Evolutionary conservation across 1,140 invertebrate genomes (phyloP).

Genomic region (Colletes gigas): DNA sequence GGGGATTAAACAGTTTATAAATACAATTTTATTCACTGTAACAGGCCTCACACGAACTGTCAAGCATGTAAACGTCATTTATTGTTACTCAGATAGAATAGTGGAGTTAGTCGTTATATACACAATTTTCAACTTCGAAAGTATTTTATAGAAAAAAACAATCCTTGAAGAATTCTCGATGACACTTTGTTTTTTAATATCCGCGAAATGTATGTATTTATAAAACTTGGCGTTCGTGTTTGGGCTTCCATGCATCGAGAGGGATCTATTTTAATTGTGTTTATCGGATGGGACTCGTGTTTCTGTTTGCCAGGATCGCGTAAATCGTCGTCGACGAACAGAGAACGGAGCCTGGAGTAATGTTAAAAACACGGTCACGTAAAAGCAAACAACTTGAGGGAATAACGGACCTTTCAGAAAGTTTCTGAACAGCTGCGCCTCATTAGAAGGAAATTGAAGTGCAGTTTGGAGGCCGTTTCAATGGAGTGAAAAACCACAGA

Average conservation of each 20-base stretch:
- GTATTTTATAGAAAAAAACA: no score
- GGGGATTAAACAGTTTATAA: no score
- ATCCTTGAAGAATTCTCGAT: no score
- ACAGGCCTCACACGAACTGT: no score
- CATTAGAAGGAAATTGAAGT: slow-evolving; percentile 35
- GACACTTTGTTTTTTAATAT: no score
- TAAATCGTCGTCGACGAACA: slow-evolving; percentile 2
- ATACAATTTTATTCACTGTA: no score
- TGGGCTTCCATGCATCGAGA: neutral
- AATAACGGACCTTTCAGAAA: neutral
- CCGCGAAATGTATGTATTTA: no score
- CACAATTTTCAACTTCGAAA: no score
- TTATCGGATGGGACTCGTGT: neutral
- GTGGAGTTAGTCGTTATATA: no score
- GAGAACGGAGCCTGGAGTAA: neutral
- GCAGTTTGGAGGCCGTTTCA: neutral
- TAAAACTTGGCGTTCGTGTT: neutral
- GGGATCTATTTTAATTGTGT: slow-evolving; percentile 7
- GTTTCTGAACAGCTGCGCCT: slow-evolving; percentile 29
- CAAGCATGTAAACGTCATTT: no score
- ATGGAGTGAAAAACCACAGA: slow-evolving; percentile 18
- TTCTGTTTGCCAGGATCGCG: neutral
- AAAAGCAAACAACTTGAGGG: neutral
- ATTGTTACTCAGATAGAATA: no score
- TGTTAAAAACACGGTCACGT: neutral